phyloP scores from a whole-genome alignment of 35 echinoderm and acorn worm species.

The Apostichopus parvimensis region DNA sequence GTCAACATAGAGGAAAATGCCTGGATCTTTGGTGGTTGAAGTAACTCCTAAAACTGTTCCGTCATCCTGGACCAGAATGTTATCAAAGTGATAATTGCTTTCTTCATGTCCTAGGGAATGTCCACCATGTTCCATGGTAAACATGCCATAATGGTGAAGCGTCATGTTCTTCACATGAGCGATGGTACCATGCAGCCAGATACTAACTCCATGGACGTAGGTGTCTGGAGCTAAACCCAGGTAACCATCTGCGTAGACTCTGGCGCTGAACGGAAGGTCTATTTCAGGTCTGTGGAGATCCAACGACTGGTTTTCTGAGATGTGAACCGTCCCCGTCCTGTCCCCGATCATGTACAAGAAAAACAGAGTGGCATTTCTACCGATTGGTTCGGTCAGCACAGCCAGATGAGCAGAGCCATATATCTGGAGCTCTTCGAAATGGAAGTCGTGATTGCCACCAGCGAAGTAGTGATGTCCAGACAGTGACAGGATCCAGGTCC shows the following conservation, averaged over 20 bases:
- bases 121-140: constrained; percentile 84
- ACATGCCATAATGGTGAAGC: constrained; percentile 70
- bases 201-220: constrained; percentile 81
- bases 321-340: constrained; percentile 82
- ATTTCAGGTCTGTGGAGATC: constrained; percentile 83
- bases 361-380: constrained; percentile 57
- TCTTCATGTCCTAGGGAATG: constrained; percentile 56
- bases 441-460: constrained; percentile 69
- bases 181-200: constrained; percentile 80
- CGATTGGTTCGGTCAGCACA: constrained; percentile 77
- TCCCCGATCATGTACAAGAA: constrained; percentile 97
- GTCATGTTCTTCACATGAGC: constrained; percentile 73
- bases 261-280: constrained; percentile 81
- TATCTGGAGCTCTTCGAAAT: constrained; percentile 92
- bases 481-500: constrained; percentile 87
- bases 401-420: constrained; percentile 84
- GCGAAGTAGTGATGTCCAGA: constrained; percentile 87
- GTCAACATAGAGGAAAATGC: constrained; percentile 62
- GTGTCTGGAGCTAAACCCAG: constrained; percentile 84
- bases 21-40: constrained; percentile 62
- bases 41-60: constrained; percentile 58
- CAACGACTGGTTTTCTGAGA: constrained; percentile 69
- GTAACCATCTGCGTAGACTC: constrained; percentile 78
- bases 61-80: constrained; percentile 70
- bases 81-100: constrained; percentile 65